Base-by-base conservation (phyloP, 2,113 vertebrate species). In the Antennarius striatus region DNA sequence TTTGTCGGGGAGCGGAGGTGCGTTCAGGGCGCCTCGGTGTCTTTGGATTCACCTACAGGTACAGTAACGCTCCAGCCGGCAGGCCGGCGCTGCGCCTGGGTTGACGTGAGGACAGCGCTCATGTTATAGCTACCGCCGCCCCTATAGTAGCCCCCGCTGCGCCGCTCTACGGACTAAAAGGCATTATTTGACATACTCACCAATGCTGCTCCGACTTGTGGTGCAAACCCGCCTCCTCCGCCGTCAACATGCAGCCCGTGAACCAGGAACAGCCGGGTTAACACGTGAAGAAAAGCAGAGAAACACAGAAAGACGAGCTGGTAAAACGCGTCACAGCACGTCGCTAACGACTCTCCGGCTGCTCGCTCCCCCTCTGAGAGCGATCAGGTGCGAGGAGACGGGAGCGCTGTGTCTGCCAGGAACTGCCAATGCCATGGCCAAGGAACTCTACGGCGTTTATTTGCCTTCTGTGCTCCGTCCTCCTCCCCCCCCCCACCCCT, bases 101-200 rank as follows among this genome's bases (percentile, higher is more conserved):
- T 86, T 89, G 84, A 88, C 79, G 43, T 69, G 84, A 86, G 88
- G 90, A 88, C 88, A 90, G 57, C 68, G 5, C 78, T 87, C 79
- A 48, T 75, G 77, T 82, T 86, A 56, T 45, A 16, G 36, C 56
- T 70, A 32, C 70, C 70, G 73, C 56, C 70, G 65, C 59, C 51
- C 63, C 30, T 10, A 4, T 11, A 10, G 3, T 45, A 49, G 42
- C 4, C 62, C 66, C 36, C 8, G 6, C 63, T 5, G 48, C 6
- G 54, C 11, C 13, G 52, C 15, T 4, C 47, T 12, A 14, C 22
- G 15, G 22, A 13, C 52, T 12, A 3, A 5, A 56, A 48, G n/a
- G 61, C 40, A 3, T n/a, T 5, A 39, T 55, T 0, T 39, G 56
- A 61, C 73, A 51, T 54, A 53, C 62, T 68, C 74, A 59, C 56